Percentiles rank a stretch among this genome's conserved stretches.
Evolutionary conservation across 2,113 vertebrate species (phyloP).

Genomic region (Daubentonia madagascariensis): DNA sequence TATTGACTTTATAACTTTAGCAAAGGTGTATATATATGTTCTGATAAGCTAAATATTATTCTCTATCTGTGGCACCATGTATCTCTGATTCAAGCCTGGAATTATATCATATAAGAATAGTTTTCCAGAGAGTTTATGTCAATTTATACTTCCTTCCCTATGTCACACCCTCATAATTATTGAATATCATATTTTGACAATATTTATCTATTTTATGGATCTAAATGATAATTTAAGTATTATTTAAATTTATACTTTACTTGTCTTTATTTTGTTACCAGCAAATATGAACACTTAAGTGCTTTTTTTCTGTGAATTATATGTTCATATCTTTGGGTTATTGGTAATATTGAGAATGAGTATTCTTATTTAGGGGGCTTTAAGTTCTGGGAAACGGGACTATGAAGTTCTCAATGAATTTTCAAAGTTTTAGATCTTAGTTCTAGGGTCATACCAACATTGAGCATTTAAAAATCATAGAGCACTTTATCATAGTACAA

Average conservation of each 20-base stretch:
- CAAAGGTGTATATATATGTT: not conserved
- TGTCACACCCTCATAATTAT: not conserved
- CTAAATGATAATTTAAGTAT: conserved; percentile 13
- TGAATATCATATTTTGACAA: conserved; percentile 30
- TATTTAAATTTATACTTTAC: conserved; percentile 34
- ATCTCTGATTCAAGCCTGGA: not conserved
- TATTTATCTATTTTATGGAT: not conserved
- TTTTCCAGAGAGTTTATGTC: conserved; percentile 17
- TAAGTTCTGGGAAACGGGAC: conserved; percentile 38
- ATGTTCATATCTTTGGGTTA: conserved; percentile 11
- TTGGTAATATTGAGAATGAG: not conserved
- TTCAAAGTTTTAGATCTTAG: not conserved
- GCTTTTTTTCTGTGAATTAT: not conserved
- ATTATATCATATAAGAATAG: not conserved
- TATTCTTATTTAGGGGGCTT: not conserved
- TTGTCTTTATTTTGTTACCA: conserved; percentile 29
- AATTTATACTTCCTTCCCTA: not conserved
- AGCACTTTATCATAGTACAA: not conserved
- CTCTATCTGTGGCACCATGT: not conserved
- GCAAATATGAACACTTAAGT: not conserved
- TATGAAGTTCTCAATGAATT: conserved; percentile 33
- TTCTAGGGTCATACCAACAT: not conserved
- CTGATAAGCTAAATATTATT: not conserved
- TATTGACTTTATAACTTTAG: conserved; percentile 32
- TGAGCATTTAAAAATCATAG: not conserved